phyloP scores from a whole-genome alignment of 1,140 invertebrate species.

The Stratiolaelaps scimitus region DNA sequence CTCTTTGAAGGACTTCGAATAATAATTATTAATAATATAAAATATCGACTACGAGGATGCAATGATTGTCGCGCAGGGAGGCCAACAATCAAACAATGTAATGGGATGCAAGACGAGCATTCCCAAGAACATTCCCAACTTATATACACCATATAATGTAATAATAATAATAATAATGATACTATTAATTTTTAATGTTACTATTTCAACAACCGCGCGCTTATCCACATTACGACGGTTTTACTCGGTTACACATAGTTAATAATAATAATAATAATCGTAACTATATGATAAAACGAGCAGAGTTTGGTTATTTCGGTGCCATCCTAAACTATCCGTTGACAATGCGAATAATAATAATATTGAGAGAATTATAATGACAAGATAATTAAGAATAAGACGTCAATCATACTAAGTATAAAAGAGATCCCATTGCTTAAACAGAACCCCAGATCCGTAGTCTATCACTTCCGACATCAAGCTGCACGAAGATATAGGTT shows the following conservation, averaged over 20 bases:
- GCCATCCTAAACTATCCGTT: constrained; percentile 7
- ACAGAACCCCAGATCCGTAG: not conserved
- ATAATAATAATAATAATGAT: not conserved
- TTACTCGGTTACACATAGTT: not conserved
- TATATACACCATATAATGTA: not conserved
- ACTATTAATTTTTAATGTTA: not conserved
- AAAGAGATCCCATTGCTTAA: not conserved
- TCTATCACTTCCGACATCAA: constrained; percentile 1
- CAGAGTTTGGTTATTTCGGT: constrained; percentile 9
- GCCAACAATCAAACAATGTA: too few relatives aligned
- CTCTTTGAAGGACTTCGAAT: constrained; percentile 3
- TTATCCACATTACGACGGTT: too few relatives aligned
- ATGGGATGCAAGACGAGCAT: not conserved
- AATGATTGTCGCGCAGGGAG: not conserved
- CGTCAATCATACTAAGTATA: too few relatives aligned
- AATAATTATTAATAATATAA: not conserved
- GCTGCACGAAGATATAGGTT: not conserved
- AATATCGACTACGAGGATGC: not conserved
- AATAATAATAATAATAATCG: not conserved
- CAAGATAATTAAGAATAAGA: too few relatives aligned
- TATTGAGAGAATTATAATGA: too few relatives aligned
- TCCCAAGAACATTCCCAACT: not conserved
- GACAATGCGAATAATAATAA: too few relatives aligned
- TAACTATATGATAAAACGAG: not conserved
- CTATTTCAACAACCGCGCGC: too few relatives aligned